Conservation (phyloP, 2,888 invertebrate species). For the Aphidoletes aphidimyza region DNA sequence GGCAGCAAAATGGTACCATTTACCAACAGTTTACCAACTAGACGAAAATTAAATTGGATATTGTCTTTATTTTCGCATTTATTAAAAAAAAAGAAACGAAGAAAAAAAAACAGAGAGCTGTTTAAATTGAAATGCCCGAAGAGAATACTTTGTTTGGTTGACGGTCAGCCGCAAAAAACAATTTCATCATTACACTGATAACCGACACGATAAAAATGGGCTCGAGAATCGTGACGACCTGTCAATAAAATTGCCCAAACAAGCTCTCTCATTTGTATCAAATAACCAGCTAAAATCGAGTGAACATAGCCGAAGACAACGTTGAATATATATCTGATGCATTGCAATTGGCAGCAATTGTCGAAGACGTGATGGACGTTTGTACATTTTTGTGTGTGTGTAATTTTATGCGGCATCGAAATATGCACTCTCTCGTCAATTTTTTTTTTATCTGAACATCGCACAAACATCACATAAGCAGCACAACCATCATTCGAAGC, state of each 20-base stretch:
- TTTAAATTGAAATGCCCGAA: not conserved
- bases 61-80: not conserved
- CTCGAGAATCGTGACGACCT: conserved; percentile 27
- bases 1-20: not conserved
- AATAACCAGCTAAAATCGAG: conserved; percentile 9
- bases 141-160: not conserved
- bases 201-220: not conserved
- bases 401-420: no score
- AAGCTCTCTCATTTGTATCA: conserved; percentile 47
- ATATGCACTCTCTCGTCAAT: no score
- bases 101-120: no score
- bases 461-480: no score
- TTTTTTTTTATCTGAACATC: not conserved
- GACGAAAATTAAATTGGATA: conserved; percentile 12
- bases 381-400: not conserved
- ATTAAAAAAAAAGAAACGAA: not conserved
- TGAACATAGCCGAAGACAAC: no score
- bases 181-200: not conserved
- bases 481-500: not conserved
- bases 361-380: conserved; percentile 49
- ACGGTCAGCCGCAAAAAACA: not conserved
- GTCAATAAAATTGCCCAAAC: conserved; percentile 52
- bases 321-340: not conserved
- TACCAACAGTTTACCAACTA: not conserved
- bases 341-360: no score